phyloP scores from a whole-genome alignment of 2,888 invertebrate genomes.

The Matsumyia berberina region DNA sequence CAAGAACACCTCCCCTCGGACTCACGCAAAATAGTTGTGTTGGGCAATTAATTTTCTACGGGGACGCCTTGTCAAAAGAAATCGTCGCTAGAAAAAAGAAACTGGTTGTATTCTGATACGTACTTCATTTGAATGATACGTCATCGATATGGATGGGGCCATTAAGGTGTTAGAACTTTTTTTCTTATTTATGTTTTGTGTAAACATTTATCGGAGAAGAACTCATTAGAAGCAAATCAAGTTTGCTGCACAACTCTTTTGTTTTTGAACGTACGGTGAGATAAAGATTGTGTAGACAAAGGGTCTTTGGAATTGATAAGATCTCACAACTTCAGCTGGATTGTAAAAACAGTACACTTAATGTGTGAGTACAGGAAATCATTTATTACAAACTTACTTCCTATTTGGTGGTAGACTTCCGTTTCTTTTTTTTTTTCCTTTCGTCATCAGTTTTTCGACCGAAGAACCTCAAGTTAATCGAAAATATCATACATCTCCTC shows the following conservation, averaged over 20 bases:
- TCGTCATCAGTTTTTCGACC: not conserved
- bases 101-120: not conserved
- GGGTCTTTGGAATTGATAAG: slow-evolving; percentile 7
- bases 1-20: slow-evolving; percentile 34
- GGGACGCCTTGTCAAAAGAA: not conserved
- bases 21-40: slow-evolving; percentile 27
- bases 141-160: slow-evolving; percentile 13
- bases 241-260: slow-evolving; percentile 59
- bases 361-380: slow-evolving; percentile 37
- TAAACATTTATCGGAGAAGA: slow-evolving; percentile 1
- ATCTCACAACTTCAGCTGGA: not conserved
- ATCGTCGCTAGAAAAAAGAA: slow-evolving; percentile 10
- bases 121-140: not conserved
- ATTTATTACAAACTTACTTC: slow-evolving; percentile 36
- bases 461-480: slow-evolving; percentile 7
- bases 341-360: not conserved
- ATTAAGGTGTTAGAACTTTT: not conserved
- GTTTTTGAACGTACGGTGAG: not conserved
- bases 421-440: slow-evolving; percentile 5
- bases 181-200: not conserved
- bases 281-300: not conserved
- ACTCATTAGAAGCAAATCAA: slow-evolving; percentile 25
- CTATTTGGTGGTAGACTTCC: slow-evolving; percentile 13
- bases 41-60: slow-evolving; percentile 29
- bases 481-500: not conserved